Evolutionary conservation across 2,888 invertebrate species (phyloP).

Genomic region (Diarsia mendica): DNA sequence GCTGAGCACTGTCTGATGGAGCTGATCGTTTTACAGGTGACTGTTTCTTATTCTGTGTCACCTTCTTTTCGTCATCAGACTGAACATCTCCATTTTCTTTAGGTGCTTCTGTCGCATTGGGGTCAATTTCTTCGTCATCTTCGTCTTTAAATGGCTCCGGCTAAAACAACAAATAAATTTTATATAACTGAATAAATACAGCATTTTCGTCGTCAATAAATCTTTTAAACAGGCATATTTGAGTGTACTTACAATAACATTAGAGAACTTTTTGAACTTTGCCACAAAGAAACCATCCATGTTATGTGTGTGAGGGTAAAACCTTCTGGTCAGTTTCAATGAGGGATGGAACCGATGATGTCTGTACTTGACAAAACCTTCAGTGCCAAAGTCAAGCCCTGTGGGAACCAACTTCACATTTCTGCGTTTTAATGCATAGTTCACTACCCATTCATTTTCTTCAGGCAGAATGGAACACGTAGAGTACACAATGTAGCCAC

Average conservation of each 20-base stretch:
- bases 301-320: conserved; percentile 99
- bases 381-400: conserved; percentile 98
- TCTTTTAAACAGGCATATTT: neutral
- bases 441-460: conserved; percentile 99
- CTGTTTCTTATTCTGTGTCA: conserved; percentile 62
- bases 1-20: conserved; percentile 65
- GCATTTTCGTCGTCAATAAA: neutral
- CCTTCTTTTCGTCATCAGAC: conserved; percentile 65
- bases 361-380: conserved; percentile 97
- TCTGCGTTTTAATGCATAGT: conserved; percentile 97
- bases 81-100: conserved; percentile 77
- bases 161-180: conserved; percentile 71
- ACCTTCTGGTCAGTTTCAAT: conserved; percentile 96
- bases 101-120: conserved; percentile 63
- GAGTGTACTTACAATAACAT: conserved; percentile 90
- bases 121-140: conserved; percentile 79
- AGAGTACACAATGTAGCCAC: conserved; percentile 99
- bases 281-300: conserved; percentile 99
- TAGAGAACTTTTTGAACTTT: conserved; percentile 98
- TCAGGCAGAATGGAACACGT: conserved; percentile 99
- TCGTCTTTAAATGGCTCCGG: conserved; percentile 86
- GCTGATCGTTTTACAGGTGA: conserved; percentile 76
- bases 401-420: conserved; percentile 98
- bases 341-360: conserved; percentile 97
- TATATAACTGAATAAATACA: neutral